Evolutionary conservation across 1,140 invertebrate genomes (phyloP).

Genomic region (Anadara kagoshimensis): DNA sequence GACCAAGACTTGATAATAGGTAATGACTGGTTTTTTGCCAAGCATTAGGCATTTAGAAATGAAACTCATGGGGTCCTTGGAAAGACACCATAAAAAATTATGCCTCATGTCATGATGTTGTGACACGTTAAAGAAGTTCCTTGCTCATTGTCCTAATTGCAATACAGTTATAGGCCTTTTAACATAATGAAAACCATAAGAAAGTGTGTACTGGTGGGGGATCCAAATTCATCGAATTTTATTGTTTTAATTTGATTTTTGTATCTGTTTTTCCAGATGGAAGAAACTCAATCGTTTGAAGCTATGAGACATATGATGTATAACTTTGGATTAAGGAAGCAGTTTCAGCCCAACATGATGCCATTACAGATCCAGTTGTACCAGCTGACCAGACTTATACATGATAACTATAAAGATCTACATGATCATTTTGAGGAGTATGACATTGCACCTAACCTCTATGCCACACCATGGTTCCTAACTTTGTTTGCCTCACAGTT

Average conservation of each 20-base stretch:
- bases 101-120: too few species aligned
- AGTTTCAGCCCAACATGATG: conserved; percentile 95
- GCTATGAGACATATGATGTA: conserved; percentile 94
- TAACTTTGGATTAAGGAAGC: conserved; percentile 86
- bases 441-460: conserved; percentile 93
- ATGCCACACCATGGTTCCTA: conserved; percentile 96
- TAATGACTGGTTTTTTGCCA: too few species aligned
- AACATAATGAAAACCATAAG: too few species aligned
- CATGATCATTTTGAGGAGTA: conserved; percentile 91
- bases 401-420: conserved; percentile 89
- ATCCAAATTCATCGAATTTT: too few species aligned
- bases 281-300: conserved; percentile 91
- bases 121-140: too few species aligned
- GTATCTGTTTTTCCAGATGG: conserved; percentile 83
- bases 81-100: too few species aligned
- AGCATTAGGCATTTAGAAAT: too few species aligned
- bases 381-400: conserved; percentile 92
- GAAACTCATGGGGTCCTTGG: too few species aligned
- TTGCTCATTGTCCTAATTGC: too few species aligned
- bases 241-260: not conserved
- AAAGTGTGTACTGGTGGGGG: too few species aligned
- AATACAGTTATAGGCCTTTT: too few species aligned
- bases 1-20: too few species aligned
- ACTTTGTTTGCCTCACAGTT: conserved; percentile 97
- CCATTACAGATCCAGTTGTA: conserved; percentile 91